Evolutionary conservation across 2,113 vertebrate species (phyloP), one percentile per base, ranked within the genome.

Genomic region (Lasiurus borealis): DNA sequence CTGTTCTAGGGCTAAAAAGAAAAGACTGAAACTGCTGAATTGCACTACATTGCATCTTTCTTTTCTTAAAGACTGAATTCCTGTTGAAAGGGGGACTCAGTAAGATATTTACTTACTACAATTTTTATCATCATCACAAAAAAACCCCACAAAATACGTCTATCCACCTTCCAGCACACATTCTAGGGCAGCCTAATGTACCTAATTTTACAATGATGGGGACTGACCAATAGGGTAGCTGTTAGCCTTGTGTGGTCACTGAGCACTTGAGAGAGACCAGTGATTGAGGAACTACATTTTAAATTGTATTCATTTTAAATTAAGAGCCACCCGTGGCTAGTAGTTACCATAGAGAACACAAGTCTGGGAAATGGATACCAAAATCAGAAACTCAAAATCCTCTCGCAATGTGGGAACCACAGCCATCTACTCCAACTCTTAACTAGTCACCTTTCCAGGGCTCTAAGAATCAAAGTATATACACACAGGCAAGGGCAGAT

Each of bases 381-480:
- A 36, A 64, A 6, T 31, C 21, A 83, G 69, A 66, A 57, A 68
- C 69, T 87, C 76, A 48, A 73, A 36, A 72, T 6, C 29, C 5
- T 57, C 36, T 3, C 0, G 0, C 14, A 6, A 12, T 11, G 1
- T 0, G 3, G 0, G 14, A 75, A 27, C 7, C 57, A 57, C 23
- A 50, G n/a, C 8, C 27, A 5, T 3, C 13, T 50, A 9, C 29
- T 48, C 69, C 23, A 19, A 6, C 14, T 66, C 16, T 18, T 11
- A 75, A 34, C 29, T 5, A n/a, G 76, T 2, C 21, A 11, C 3
- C 8, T 29, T 31, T 25, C 0, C 0, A 72, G 36, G 59, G n/a
- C 23, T 50, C 64, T 4, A 36, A 59, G 73, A 52, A 86, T 13
- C 25, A 27, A 16, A 66, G 68, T 13, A 3, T 25, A 4, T 2